These are phyloP conservation scores for Chionodraco myersi DNA, from an alignment of 2,113 vertebrate genomes.

Conservation along the genomic window DNA sequence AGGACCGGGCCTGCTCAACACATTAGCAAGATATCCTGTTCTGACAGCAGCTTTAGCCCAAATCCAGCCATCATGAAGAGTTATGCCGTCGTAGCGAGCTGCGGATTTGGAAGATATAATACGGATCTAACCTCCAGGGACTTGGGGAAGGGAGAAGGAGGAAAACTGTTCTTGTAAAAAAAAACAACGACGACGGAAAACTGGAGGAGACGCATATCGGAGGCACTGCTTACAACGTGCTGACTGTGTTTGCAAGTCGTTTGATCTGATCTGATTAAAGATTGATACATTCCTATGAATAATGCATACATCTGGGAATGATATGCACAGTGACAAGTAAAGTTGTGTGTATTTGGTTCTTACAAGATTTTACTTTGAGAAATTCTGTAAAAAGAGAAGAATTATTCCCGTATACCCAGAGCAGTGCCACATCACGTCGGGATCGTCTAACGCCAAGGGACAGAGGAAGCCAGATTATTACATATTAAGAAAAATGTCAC, in stretches of 20 bases:
- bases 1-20: slow-evolving; percentile 61
- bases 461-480: slow-evolving; percentile 12
- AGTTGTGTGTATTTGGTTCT: slow-evolving; percentile 14
- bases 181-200: slow-evolving; percentile 47
- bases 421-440: slow-evolving; percentile 14
- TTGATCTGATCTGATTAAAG: slow-evolving; percentile 49
- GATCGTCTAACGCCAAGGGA: slow-evolving; percentile 19
- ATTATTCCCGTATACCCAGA: slow-evolving; percentile 18
- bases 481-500: neutral
- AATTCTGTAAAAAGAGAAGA: slow-evolving; percentile 18
- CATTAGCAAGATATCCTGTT: slow-evolving; percentile 73
- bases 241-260: slow-evolving; percentile 4
- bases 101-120: slow-evolving; percentile 61
- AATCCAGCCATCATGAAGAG: slow-evolving; percentile 76
- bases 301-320: slow-evolving; percentile 24
- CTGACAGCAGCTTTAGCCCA: slow-evolving; percentile 74
- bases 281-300: slow-evolving; percentile 29
- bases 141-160: slow-evolving; percentile 12
- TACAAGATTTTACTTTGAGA: neutral
- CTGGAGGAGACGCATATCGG: slow-evolving; percentile 18
- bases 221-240: neutral
- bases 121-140: slow-evolving; percentile 69
- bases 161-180: slow-evolving; percentile 43
- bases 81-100: slow-evolving; percentile 64
- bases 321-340: slow-evolving; percentile 1